Evolutionary conservation across 2,113 vertebrate genomes (phyloP), one percentile per base, ranked within the genome.

Genomic region (Xenus cinereus): DNA sequence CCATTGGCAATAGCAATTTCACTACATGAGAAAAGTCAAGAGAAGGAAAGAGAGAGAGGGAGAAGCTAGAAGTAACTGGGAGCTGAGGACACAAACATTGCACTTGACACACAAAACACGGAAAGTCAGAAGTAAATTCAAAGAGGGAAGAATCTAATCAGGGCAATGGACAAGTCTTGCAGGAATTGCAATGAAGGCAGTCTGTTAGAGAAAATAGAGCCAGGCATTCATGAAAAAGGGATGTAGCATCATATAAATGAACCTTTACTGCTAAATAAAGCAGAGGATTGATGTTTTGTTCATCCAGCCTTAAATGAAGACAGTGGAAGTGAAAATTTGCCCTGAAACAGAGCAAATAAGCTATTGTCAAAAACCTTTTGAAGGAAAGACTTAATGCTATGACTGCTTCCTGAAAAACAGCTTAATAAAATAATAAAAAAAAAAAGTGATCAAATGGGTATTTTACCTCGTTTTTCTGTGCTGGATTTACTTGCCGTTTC

Each of bases 401-500:
- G 72, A 57, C 87, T 83, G 20, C 33, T 48, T 76, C 71, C 78
- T 51, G 24, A 66, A 10, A 72, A 75, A 57, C 46, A 91, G 75
- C 45, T 89, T 72, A 78, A 67, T 33, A 75, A 79, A 28, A 26
- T 17, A 53, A 51, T 16, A 45, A 45, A 45, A 72, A 54, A 59
- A 63, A 89, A 78, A 39, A 80, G 84, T 78, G 67, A 57, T 30
- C 4, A 69, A 78, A 93, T 71, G 71, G 85, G 90, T 96, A 75
- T 32, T 87, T 96, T 96, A 67, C 88, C 84, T 83, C 23, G 14
- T 74, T 80, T 93, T 83, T 79, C 69, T 41, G 24, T 28, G 64
- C 35, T 72, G 85, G n/a, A 72, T 90, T 97, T 95, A 93, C 92
- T 96, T 96, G 90, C 63, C 56, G 77, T 63, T 69, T 53, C 39